Conservation (phyloP, 1,140 invertebrate species). For the Eueides isabella region DNA sequence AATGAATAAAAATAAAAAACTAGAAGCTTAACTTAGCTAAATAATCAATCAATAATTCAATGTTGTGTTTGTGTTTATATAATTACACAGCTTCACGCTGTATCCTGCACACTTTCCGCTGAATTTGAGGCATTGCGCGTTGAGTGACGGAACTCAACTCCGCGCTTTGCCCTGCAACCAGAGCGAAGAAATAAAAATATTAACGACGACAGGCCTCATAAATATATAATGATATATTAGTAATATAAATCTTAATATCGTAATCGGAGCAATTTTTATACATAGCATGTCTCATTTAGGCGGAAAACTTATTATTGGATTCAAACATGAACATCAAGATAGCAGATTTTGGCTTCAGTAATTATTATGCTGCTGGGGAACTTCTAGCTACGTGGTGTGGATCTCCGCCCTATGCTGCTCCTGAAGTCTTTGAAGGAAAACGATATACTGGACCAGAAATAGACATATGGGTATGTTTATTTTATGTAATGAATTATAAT, state of each 20-base stretch:
- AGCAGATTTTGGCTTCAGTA: constrained; percentile 98
- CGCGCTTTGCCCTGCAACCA: too few relatives aligned
- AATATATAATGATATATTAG: not conserved
- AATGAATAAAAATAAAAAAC: not conserved
- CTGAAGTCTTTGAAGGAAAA: constrained; percentile 98
- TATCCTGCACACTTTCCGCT: too few relatives aligned
- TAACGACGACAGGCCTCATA: too few relatives aligned
- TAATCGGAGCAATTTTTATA: constrained; percentile 28
- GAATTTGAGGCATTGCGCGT: too few relatives aligned
- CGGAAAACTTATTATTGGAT: constrained; percentile 97
- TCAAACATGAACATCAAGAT: constrained; percentile 98
- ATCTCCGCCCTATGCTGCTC: constrained; percentile 98
- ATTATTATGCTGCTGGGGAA: constrained; percentile 92
- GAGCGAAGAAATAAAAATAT: too few relatives aligned
- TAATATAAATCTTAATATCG: not conserved
- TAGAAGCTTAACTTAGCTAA: too few relatives aligned
- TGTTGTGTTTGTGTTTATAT: too few relatives aligned
- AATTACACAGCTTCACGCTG: too few relatives aligned
- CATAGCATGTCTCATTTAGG: constrained; percentile 81
- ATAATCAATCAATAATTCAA: too few relatives aligned
- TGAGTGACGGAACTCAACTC: too few relatives aligned
- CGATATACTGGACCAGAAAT: constrained; percentile 98
- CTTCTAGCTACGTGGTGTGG: constrained; percentile 97
- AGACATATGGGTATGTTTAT: constrained; percentile 94
- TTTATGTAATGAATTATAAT: too few relatives aligned